Percentiles rank a stretch among this genome's conserved stretches.
phyloP scores from a whole-genome alignment of 2,888 invertebrate species.

The Neoitamus cyanurus region DNA sequence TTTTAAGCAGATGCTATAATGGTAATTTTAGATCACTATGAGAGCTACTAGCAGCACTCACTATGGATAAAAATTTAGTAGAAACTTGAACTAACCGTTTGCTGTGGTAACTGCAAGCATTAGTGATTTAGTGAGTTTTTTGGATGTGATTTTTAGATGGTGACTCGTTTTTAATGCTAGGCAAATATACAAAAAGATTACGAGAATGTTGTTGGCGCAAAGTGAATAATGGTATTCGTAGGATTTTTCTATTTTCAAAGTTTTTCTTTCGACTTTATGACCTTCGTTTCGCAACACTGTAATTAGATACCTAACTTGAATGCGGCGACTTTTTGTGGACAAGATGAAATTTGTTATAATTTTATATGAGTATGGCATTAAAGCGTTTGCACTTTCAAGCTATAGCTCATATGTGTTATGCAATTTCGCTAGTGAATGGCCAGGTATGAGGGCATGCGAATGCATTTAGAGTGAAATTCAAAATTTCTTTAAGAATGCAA shows the following conservation, averaged over 20 bases:
- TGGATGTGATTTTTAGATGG: conserved; percentile 16
- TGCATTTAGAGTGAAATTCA: too few relatives aligned
- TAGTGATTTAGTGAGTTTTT: not conserved
- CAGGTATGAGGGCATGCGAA: too few relatives aligned
- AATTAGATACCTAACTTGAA: too few relatives aligned
- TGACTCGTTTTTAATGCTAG: conserved; percentile 23
- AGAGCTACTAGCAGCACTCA: not conserved
- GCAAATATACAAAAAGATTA: not conserved
- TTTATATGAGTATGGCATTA: too few relatives aligned
- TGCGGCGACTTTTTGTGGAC: too few relatives aligned
- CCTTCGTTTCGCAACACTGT: too few relatives aligned
- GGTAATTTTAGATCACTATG: not conserved
- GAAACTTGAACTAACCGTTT: not conserved
- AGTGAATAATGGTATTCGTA: not conserved
- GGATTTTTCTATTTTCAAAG: not conserved
- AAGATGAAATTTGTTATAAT: too few relatives aligned
- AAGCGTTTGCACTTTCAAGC: too few relatives aligned
- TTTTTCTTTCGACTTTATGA: not conserved
- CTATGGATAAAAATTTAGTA: not conserved
- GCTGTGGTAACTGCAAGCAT: not conserved
- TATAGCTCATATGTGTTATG: too few relatives aligned
- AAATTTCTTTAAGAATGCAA: too few relatives aligned
- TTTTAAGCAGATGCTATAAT: not conserved
- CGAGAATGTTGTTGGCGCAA: not conserved
- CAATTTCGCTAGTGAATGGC: too few relatives aligned